Evolutionary conservation across 2,797 vertebrate species (phyloP).

Genomic region (Hafferia zeledoni): DNA sequence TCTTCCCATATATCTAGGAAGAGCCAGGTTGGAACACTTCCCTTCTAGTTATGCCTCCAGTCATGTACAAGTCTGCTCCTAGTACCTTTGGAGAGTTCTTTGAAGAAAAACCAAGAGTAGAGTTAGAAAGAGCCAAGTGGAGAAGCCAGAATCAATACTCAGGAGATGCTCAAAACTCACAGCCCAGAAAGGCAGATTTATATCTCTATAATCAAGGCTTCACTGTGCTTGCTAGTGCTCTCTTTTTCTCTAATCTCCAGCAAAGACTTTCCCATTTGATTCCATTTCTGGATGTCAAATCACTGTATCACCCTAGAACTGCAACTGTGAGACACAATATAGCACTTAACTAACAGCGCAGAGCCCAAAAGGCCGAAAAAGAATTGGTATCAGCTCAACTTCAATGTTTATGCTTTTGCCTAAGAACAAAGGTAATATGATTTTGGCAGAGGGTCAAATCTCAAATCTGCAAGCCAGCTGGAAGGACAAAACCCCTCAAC

Average conservation of each 20-base stretch:
- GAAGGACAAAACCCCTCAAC: neutral
- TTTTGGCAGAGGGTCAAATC: slow-evolving; percentile 31
- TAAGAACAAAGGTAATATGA: slow-evolving; percentile 35
- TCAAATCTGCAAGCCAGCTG: slow-evolving; percentile 28
- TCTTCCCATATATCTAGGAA: neutral
- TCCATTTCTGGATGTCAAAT: neutral
- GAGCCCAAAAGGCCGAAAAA: slow-evolving; percentile 42
- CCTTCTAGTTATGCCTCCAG: neutral
- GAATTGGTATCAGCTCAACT: slow-evolving; percentile 52
- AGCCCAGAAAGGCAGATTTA: neutral
- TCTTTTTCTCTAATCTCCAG: neutral
- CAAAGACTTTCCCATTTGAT: neutral
- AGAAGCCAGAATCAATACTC: slow-evolving; percentile 17
- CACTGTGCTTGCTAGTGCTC: neutral
- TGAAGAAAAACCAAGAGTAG: neutral
- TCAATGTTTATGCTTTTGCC: slow-evolving; percentile 43
- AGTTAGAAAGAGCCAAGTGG: neutral
- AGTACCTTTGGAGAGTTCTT: neutral
- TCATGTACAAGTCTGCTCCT: neutral
- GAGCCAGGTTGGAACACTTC: neutral
- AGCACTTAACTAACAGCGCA: slow-evolving; percentile 30
- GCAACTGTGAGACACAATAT: neutral
- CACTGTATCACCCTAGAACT: neutral
- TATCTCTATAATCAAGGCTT: neutral
- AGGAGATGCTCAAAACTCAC: neutral